Evolutionary conservation across 2,888 invertebrate species (phyloP).

Genomic region (Cataglyphis cursor): DNA sequence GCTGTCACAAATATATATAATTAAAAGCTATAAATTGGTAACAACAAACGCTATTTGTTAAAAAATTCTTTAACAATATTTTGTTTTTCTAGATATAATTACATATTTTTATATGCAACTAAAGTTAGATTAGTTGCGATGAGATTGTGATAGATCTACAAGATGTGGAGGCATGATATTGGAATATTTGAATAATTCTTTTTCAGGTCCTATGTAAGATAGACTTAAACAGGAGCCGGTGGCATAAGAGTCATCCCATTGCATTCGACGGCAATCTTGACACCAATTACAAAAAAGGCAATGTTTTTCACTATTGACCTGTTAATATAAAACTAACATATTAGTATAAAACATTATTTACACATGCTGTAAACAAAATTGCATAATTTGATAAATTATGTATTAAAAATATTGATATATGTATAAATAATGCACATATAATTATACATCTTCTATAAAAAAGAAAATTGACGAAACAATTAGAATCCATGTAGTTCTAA

Average conservation of each 20-base stretch:
- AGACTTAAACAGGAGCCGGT: slow-evolving; percentile 82
- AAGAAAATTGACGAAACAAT: neutral
- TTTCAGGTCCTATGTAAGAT: neutral
- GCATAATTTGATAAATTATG: neutral
- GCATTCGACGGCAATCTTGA: slow-evolving; percentile 93
- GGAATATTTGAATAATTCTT: neutral
- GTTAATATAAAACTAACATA: slow-evolving; percentile 78
- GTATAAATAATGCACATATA: neutral
- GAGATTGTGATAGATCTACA: neutral
- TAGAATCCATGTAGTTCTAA: neutral
- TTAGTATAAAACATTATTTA: slow-evolving; percentile 15
- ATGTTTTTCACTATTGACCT: slow-evolving; percentile 95
- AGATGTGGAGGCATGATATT: neutral
- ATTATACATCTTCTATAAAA: neutral
- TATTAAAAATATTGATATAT: neutral
- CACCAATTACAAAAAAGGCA: slow-evolving; percentile 92
- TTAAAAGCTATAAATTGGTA: neutral
- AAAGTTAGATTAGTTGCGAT: neutral
- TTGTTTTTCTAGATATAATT: neutral
- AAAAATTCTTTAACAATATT: neutral
- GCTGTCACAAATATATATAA: neutral
- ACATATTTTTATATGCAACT: neutral
- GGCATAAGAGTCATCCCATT: slow-evolving; percentile 92
- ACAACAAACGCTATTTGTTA: neutral
- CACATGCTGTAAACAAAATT: neutral